Evolutionary conservation across 1,140 invertebrate species (phyloP), one percentile per base, ranked within the genome.

Genomic region (Zaprionus davidi): DNA sequence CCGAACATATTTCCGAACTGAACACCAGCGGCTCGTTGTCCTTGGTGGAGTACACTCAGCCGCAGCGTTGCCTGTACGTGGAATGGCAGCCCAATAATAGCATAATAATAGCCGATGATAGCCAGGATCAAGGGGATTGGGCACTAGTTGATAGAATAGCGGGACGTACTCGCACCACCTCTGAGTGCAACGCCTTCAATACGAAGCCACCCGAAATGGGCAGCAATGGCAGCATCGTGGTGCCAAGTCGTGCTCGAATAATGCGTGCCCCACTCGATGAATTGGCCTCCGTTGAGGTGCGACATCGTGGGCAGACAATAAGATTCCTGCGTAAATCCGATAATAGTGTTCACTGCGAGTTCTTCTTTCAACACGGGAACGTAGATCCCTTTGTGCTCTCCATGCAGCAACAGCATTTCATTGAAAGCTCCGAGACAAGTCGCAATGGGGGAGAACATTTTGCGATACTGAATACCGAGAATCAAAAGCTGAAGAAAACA

Each of bases 361-460:
- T 97, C 83, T 96, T 97, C 82, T 98, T 98, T 93, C 96, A 98
- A 91, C 95, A 96, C 82, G 96, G 96, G 11, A 97, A 97, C 78
- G 96, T 96, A 7, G 96, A 97, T 83, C 95, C 95, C 70, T 96
- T 98, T 87, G 93, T 98, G 9, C 94, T 94, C 28, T 93, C 94
- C 46, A 93, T 97, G 17, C 95, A 95, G 79, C 78, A 91, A 22
- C 71, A 77, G 28, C 91, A 92, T 63, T 79, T 92, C 22, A 88
- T 92, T 15, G 91, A 92, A 56, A 73, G 62, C 49, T 53, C 77
- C 3, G 75, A 77, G 13, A 56, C 65, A 3, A 71, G 58, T 15
- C 68, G 71, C 20, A 60, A 71, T 7, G 81, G 82, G 15, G 57
- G 66, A 28, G 85, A 92, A 34, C 85, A 88, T 22, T 92, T 90